phyloP scores from a whole-genome alignment of 2,797 vertebrate species.

The Myotis pilosus region DNA sequence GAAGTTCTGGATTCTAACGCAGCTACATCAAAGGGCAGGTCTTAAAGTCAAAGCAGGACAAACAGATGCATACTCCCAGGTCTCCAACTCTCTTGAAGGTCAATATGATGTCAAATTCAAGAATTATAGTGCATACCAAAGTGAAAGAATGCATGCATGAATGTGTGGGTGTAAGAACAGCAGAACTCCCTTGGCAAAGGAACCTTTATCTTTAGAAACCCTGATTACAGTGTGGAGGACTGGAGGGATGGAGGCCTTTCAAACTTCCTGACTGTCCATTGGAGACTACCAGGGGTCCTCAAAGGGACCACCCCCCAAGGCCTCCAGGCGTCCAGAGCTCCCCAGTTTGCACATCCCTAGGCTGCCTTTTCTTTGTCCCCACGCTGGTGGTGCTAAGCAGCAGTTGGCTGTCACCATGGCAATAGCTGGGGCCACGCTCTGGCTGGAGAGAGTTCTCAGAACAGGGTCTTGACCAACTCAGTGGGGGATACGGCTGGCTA shows the following conservation, averaged over 20 bases:
- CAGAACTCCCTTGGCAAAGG: not conserved
- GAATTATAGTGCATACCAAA: not conserved
- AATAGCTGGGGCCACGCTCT: conserved; percentile 48
- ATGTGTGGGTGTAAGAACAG: not conserved
- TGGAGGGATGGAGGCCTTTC: not conserved
- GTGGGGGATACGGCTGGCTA: conserved; percentile 19
- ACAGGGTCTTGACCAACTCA: conserved; percentile 52
- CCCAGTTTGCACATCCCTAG: not conserved
- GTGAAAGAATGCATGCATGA: not conserved
- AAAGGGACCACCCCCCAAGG: not conserved
- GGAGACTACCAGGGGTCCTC: not conserved
- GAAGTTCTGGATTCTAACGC: conserved; percentile 8
- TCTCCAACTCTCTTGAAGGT: not conserved
- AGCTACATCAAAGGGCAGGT: not conserved
- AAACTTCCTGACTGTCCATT: not conserved
- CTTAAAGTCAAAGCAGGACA: not conserved
- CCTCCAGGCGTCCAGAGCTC: not conserved
- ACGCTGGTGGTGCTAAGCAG: conserved; percentile 67
- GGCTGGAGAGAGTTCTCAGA: conserved; percentile 57
- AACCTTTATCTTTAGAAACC: conserved; percentile 17
- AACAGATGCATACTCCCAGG: not conserved
- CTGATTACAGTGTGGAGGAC: not conserved
- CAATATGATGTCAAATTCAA: not conserved
- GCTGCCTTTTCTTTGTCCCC: conserved; percentile 24
- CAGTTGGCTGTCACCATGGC: conserved; percentile 62